Evolutionary conservation across 2,113 vertebrate species (phyloP).

Genomic region (Callipepla californica): DNA sequence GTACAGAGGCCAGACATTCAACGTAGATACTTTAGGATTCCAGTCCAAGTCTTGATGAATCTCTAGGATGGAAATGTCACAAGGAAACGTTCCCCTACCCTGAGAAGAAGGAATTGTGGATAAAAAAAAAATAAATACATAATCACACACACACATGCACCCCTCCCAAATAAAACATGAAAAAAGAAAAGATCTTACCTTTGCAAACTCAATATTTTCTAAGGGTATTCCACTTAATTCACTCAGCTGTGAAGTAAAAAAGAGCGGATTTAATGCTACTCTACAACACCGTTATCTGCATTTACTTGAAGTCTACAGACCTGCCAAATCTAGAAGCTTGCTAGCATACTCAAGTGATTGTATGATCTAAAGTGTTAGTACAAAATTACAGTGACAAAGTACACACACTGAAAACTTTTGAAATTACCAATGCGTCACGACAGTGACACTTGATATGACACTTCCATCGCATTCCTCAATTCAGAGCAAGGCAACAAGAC

Average conservation of each 20-base stretch:
- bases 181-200: conserved; percentile 78
- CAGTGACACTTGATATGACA: background rate
- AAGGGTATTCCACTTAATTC: conserved; percentile 90
- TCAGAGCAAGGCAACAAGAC: background rate
- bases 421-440: background rate
- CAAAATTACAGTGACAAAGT: background rate
- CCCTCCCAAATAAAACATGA: background rate
- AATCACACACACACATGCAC: background rate
- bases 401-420: background rate
- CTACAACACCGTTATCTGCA: background rate
- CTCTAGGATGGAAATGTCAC: conserved; percentile 97
- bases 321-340: background rate
- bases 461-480: background rate
- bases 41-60: conserved; percentile 99
- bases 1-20: conserved; percentile 99
- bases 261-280: background rate
- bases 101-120: conserved; percentile 63
- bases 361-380: background rate
- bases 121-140: background rate
- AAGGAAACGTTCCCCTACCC: conserved; percentile 98
- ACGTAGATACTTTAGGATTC: conserved; percentile 97
- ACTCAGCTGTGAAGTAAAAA: conserved; percentile 84
- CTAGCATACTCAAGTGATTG: background rate
- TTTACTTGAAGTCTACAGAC: background rate
- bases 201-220: conserved; percentile 97